phyloP scores from a whole-genome alignment of 2,113 vertebrate species.

The Diadophis punctatus region DNA sequence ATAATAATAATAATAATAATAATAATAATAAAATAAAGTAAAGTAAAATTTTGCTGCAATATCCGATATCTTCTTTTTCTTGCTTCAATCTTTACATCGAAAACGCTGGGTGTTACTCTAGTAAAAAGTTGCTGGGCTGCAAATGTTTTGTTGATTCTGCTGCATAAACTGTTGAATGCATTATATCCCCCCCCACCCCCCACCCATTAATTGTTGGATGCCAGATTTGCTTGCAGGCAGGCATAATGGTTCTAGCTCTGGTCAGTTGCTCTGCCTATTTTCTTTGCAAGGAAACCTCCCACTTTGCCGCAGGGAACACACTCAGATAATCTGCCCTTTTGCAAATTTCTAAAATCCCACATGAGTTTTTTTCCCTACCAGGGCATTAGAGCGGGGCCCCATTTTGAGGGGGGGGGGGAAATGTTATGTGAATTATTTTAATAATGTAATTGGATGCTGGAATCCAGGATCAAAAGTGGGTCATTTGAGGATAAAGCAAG shows the following conservation, averaged over 20 bases:
- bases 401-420: background rate
- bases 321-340: background rate
- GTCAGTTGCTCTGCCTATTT: background rate
- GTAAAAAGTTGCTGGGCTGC: rapidly evolving
- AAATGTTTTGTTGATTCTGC: background rate
- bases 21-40: too few relatives aligned
- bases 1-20: too few relatives aligned
- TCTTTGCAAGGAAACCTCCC: constrained; percentile 1
- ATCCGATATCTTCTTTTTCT: constrained; percentile 30
- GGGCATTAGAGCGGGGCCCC: background rate
- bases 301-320: background rate
- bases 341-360: background rate
- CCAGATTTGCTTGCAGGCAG: background rate
- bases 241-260: background rate
- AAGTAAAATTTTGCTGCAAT: too few relatives aligned
- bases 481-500: background rate
- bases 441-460: background rate
- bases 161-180: background rate
- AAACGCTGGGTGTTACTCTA: background rate
- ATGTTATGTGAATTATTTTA: background rate
- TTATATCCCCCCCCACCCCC: rapidly evolving
- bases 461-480: constrained; percentile 5
- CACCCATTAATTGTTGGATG: background rate
- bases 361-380: background rate
- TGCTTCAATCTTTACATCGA: constrained; percentile 28